Conservation (phyloP, 2,888 invertebrate genomes). For the Argynnis bischoffii region DNA sequence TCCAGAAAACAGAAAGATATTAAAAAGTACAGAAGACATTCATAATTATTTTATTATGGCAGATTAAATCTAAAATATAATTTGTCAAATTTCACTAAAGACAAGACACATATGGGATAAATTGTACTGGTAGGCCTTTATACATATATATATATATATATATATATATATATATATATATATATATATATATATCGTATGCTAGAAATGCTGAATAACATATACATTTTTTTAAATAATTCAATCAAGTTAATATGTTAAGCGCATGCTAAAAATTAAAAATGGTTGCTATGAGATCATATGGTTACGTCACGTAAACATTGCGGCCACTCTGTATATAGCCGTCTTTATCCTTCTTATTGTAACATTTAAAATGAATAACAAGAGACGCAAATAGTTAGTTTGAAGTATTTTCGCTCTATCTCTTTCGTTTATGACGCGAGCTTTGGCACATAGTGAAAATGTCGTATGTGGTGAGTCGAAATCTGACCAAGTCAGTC, state of each 20-base stretch:
- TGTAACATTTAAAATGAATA: slow-evolving; percentile 20
- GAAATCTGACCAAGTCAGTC: slow-evolving; percentile 51
- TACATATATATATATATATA: too few species aligned
- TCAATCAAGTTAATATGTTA: neutral
- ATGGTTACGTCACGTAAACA: slow-evolving; percentile 64
- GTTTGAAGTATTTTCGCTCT: slow-evolving; percentile 50
- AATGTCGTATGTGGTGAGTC: slow-evolving; percentile 37
- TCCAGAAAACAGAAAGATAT: neutral
- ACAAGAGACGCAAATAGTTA: slow-evolving; percentile 20
- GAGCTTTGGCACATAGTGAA: neutral
- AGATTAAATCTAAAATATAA: too few species aligned
- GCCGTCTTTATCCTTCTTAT: slow-evolving; percentile 50
- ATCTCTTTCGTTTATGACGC: slow-evolving; percentile 50
- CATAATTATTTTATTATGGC: too few species aligned
- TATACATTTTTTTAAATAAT: neutral
- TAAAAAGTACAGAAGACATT: neutral
- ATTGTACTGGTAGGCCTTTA: too few species aligned
- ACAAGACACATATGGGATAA: too few species aligned
- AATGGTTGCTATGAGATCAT: slow-evolving; percentile 72
- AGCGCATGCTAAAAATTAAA: slow-evolving; percentile 16
- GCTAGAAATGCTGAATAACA: neutral
- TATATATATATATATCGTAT: too few species aligned
- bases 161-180: too few species aligned
- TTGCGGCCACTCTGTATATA: slow-evolving; percentile 47
- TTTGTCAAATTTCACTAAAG: too few species aligned